phyloP scores from a whole-genome alignment of 2,113 vertebrate species.

The Phrynosoma blainvillii region DNA sequence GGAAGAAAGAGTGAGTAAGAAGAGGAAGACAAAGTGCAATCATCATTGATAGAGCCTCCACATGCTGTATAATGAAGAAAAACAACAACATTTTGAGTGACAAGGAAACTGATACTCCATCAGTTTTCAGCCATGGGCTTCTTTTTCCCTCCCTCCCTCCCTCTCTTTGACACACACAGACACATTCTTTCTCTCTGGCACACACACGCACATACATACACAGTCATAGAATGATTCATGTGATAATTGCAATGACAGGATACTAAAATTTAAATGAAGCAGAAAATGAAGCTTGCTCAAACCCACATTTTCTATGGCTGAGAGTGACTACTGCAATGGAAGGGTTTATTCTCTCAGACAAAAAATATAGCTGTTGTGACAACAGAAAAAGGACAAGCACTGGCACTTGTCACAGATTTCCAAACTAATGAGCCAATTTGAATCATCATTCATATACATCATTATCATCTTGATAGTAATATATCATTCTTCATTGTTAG shows the following conservation, averaged over 20 bases:
- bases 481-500: not conserved
- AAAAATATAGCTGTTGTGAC: not conserved
- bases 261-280: constrained; percentile 6
- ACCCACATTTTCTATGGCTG: not conserved
- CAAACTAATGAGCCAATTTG: not conserved
- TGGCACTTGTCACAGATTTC: not conserved
- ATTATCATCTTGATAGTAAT: not conserved
- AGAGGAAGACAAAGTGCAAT: not conserved
- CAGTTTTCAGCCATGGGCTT: not conserved
- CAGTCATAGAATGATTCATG: not conserved
- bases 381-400: not conserved
- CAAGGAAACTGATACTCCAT: not conserved
- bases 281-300: not conserved
- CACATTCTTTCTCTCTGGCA: not conserved
- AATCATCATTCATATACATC: not conserved
- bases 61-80: constrained; percentile 1
- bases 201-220: not conserved
- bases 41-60: not conserved
- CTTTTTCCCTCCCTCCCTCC: no score
- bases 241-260: not conserved
- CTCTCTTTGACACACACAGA: not conserved
- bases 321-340: not conserved
- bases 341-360: not conserved
- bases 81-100: not conserved
- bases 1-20: not conserved